phyloP scores from a whole-genome alignment of 2,888 invertebrate species.

The Sphaeridia pumilis region DNA sequence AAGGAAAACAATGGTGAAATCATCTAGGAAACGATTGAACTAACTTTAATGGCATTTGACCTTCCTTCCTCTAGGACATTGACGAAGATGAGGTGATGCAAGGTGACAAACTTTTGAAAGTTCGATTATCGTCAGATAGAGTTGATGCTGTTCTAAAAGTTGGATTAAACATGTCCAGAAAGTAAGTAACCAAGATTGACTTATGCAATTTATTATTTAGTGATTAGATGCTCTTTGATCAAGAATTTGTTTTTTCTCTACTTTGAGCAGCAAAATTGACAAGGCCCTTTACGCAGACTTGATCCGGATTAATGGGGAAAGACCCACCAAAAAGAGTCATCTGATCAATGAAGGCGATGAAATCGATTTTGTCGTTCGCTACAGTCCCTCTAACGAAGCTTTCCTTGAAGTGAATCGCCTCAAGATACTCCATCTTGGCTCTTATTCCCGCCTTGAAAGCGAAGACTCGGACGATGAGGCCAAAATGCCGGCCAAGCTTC shows the following conservation, averaged over 20 bases:
- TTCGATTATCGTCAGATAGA: conserved; percentile 54
- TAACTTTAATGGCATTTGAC: too few species aligned
- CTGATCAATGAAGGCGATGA: conserved; percentile 59
- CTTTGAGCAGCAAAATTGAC: conserved; percentile 60
- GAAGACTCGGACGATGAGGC: conserved; percentile 13
- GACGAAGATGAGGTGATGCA: conserved; percentile 45
- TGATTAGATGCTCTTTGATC: neutral
- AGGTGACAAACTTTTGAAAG: conserved; percentile 54
- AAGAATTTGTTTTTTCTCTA: conserved; percentile 2
- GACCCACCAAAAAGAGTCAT: conserved; percentile 61
- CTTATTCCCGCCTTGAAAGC: conserved; percentile 15
- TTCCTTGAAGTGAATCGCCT: conserved; percentile 58
- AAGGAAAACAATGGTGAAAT: too few species aligned
- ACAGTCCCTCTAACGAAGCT: conserved; percentile 54
- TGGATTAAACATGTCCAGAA: conserved; percentile 57
- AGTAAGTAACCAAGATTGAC: conserved; percentile 44
- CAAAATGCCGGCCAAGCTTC: conserved; percentile 48
- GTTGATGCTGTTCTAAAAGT: conserved; percentile 58
- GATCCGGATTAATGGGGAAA: conserved; percentile 65
- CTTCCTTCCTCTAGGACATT: too few species aligned
- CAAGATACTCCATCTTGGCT: conserved; percentile 45
- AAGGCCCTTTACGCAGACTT: conserved; percentile 65
- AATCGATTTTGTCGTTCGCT: conserved; percentile 61
- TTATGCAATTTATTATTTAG: neutral
- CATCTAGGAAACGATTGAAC: too few species aligned